A percentile compares a stretch with the other conserved stretches of the same genome.
Conservation (phyloP, 2,888 invertebrate genomes). For the Amiota minor region DNA sequence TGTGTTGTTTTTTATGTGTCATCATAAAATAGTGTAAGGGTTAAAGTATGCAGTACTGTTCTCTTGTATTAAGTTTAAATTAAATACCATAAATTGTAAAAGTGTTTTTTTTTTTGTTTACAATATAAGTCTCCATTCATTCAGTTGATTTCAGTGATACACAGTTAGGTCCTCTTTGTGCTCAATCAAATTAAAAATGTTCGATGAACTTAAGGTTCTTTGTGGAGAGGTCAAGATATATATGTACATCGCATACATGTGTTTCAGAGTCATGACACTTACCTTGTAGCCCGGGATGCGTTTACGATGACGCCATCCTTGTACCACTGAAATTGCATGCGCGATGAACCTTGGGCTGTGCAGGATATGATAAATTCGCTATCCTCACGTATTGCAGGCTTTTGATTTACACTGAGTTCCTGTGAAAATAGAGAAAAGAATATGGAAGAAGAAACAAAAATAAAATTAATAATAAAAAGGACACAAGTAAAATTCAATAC, state of each 20-base stretch:
- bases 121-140: too few relatives aligned
- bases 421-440: constrained; percentile 55
- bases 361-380: constrained; percentile 86
- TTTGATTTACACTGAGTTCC: constrained; percentile 76
- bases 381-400: constrained; percentile 78
- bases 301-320: constrained; percentile 86
- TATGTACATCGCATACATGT: too few relatives aligned
- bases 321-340: constrained; percentile 85
- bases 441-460: constrained; percentile 36
- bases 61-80: too few relatives aligned
- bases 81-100: constrained; percentile 20
- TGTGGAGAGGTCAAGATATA: too few relatives aligned
- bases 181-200: too few relatives aligned
- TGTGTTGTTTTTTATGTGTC: constrained; percentile 23
- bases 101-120: not conserved
- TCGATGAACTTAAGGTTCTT: too few relatives aligned
- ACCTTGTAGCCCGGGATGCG: constrained; percentile 83
- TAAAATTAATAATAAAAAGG: not conserved
- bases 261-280: constrained; percentile 53
- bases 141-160: not conserved
- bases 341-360: constrained; percentile 83
- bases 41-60: too few relatives aligned
- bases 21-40: constrained; percentile 40
- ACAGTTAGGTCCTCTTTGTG: not conserved
- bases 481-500: not conserved